Percentiles rank a stretch among this genome's conserved stretches.
Evolutionary conservation across 2,797 vertebrate species (phyloP).

Genomic region (Cryptoblepharus egeriae): DNA sequence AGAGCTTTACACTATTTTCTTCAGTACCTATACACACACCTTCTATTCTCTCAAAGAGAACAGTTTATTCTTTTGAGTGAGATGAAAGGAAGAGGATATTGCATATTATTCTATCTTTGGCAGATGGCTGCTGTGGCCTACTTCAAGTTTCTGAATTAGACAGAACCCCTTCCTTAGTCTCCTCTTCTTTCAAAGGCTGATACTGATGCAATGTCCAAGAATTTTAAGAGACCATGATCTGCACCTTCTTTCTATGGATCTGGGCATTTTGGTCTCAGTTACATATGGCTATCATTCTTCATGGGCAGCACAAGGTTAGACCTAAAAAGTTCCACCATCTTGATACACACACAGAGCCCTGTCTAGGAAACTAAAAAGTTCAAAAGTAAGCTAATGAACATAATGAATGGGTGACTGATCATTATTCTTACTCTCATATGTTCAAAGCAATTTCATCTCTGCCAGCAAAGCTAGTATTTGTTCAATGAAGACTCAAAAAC

Average conservation of each 20-base stretch:
- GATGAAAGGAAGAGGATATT: conserved; percentile 61
- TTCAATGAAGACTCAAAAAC: conserved; percentile 49
- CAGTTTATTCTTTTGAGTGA: conserved; percentile 41
- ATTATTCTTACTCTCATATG: conserved; percentile 23
- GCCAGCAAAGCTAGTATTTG: conserved; percentile 38
- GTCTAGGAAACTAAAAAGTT: background rate
- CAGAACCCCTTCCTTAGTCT: background rate
- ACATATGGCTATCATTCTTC: background rate
- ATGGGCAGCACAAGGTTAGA: conserved; percentile 19
- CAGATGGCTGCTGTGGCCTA: conserved; percentile 72
- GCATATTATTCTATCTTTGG: conserved; percentile 76
- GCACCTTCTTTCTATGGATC: background rate
- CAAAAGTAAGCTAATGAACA: conserved; percentile 16
- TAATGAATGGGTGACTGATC: conserved; percentile 37
- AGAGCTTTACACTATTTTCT: conserved; percentile 13
- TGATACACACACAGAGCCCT: conserved; percentile 9
- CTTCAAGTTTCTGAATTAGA: conserved; percentile 38
- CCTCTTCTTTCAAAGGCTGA: background rate
- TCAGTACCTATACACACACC: background rate
- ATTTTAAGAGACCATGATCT: background rate
- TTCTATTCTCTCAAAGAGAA: conserved; percentile 32
- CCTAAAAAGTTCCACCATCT: background rate
- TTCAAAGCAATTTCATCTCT: conserved; percentile 43
- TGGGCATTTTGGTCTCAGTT: background rate
- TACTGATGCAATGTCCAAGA: background rate